These are phyloP conservation scores for Hyaena hyaena DNA, from an alignment of 2,113 vertebrate species.

Conservation along the genomic window DNA sequence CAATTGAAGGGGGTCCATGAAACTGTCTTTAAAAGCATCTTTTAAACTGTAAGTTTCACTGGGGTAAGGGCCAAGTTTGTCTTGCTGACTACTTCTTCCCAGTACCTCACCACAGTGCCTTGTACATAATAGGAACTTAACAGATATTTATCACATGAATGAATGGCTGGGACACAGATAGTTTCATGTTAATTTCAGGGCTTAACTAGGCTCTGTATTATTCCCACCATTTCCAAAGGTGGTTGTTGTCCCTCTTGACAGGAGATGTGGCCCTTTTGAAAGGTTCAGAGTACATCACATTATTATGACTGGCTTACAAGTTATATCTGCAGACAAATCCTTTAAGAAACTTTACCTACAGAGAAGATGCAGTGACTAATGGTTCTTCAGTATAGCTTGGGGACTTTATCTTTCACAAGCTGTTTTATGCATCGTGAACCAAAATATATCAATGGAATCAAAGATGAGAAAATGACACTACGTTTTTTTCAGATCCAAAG, in stretches of 20 bases:
- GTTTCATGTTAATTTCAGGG: not conserved
- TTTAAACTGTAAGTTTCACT: not conserved
- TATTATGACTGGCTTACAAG: not conserved
- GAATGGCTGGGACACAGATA: not conserved
- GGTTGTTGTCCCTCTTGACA: not conserved
- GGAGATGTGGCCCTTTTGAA: not conserved
- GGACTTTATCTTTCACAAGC: conserved; percentile 50
- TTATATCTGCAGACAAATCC: not conserved
- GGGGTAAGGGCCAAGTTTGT: not conserved
- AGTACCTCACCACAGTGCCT: not conserved
- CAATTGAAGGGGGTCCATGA: not conserved
- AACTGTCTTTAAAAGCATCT: not conserved
- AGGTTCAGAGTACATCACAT: not conserved
- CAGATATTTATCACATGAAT: not conserved
- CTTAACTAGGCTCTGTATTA: not conserved
- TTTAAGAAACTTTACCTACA: not conserved
- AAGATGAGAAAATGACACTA: not conserved
- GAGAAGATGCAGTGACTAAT: not conserved
- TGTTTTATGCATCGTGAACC: not conserved
- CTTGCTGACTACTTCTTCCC: not conserved
- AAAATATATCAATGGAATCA: not conserved
- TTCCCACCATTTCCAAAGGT: not conserved
- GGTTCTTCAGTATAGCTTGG: not conserved
- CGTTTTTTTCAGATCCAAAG: not conserved
- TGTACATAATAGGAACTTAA: not conserved